A percentile compares a stretch with the other conserved stretches of the same genome.
Evolutionary conservation across 2,797 vertebrate genomes (phyloP).

Genomic region (Hippocampus kuda): DNA sequence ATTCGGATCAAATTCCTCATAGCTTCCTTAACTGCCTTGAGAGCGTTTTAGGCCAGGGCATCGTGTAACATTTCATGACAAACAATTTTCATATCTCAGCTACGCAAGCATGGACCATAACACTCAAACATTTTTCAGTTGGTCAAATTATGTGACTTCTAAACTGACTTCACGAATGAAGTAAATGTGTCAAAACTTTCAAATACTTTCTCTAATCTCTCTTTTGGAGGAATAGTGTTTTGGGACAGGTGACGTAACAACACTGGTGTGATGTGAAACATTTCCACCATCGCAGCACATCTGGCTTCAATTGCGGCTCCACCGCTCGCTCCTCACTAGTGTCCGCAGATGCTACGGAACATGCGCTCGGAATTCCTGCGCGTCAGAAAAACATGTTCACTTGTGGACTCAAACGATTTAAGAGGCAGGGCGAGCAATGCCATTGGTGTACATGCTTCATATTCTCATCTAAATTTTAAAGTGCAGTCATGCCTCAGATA

Average conservation of each 20-base stretch:
- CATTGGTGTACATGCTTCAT: slow-evolving; percentile 18
- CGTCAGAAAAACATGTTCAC: slow-evolving; percentile 32
- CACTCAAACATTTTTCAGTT: neutral
- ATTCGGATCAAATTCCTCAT: slow-evolving; percentile 5
- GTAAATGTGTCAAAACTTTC: neutral
- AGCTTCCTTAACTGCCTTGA: neutral
- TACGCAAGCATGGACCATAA: neutral
- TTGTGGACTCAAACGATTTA: slow-evolving; percentile 18
- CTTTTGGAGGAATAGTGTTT: neutral
- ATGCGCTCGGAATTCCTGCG: slow-evolving; percentile 37
- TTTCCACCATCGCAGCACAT: slow-evolving; percentile 48
- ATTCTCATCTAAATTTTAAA: slow-evolving; percentile 6
- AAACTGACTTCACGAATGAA: neutral
- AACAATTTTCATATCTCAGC: neutral
- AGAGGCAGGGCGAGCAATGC: slow-evolving; percentile 22
- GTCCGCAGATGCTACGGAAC: slow-evolving; percentile 22
- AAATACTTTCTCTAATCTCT: neutral
- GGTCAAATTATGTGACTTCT: neutral
- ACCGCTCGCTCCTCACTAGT: slow-evolving; percentile 22
- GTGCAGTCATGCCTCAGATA: slow-evolving; percentile 9
- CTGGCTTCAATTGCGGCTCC: slow-evolving; percentile 59
- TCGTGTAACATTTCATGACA: neutral
- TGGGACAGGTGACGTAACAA: slow-evolving; percentile 25
- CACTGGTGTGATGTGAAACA: slow-evolving; percentile 29
- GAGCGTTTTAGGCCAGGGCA: neutral